Evolutionary conservation across 2,113 vertebrate species (phyloP).

Genomic region (Platycercus adscitus): DNA sequence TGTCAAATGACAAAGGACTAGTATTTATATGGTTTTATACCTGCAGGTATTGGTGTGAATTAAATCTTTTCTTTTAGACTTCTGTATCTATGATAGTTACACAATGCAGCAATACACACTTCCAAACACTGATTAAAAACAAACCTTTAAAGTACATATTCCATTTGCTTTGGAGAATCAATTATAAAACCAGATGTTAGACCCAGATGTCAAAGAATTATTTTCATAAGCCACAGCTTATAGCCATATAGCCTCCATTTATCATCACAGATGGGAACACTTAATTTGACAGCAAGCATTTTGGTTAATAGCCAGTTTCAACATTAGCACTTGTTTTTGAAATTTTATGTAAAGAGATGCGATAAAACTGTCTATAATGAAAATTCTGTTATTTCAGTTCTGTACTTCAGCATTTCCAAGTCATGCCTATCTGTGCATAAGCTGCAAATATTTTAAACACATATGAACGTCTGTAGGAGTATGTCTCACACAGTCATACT

Average conservation of each 20-base stretch:
- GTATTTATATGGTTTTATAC: background rate
- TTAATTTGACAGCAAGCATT: constrained; percentile 76
- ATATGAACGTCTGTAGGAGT: background rate
- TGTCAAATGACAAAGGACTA: background rate
- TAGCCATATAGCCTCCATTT: constrained; percentile 66
- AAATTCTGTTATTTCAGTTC: constrained; percentile 47
- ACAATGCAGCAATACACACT: background rate
- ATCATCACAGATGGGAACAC: constrained; percentile 75
- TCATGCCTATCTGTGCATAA: background rate
- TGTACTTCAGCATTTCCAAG: constrained; percentile 57
- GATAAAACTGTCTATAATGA: constrained; percentile 64
- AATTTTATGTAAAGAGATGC: constrained; percentile 57
- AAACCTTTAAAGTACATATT: constrained; percentile 32
- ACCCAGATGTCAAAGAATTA: constrained; percentile 75
- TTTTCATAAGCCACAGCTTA: constrained; percentile 66
- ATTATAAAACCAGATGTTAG: constrained; percentile 75
- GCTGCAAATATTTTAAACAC: constrained; percentile 2
- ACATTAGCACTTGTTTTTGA: constrained; percentile 67
- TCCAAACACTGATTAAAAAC: constrained; percentile 46
- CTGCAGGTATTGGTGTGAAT: background rate
- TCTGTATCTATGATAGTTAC: background rate
- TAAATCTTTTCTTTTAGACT: background rate
- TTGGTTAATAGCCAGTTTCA: constrained; percentile 79
- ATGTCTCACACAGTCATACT: background rate
- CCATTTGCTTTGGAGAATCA: constrained; percentile 57